These are phyloP conservation scores for Psephotus haematonotus DNA, from an alignment of 2,113 vertebrate genomes.

Conservation along the genomic window DNA sequence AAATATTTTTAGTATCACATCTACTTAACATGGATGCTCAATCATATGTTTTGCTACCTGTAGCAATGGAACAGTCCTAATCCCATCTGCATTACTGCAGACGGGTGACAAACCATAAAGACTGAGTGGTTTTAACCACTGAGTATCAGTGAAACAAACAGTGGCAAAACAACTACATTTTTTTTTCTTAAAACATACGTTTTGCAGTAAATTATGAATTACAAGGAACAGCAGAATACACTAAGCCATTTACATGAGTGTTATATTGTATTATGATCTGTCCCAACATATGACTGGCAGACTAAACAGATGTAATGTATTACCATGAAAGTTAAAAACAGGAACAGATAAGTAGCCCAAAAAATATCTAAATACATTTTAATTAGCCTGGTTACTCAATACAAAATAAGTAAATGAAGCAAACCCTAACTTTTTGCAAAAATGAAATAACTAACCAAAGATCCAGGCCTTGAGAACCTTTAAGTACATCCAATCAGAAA, in stretches of 20 bases:
- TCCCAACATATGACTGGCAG: not conserved
- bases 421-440: not conserved
- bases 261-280: not conserved
- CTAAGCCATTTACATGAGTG: not conserved
- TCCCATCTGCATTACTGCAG: not conserved
- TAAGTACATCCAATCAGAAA: not conserved
- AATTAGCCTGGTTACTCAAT: not conserved
- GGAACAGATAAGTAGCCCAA: not conserved
- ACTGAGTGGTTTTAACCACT: not conserved
- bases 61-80: not conserved
- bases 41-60: not conserved
- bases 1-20: not conserved
- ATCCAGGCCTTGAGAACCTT: not conserved
- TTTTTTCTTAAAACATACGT: not conserved
- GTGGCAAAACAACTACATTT: not conserved
- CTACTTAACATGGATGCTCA: not conserved
- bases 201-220: not conserved
- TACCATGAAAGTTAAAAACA: not conserved
- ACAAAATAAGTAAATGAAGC: not conserved
- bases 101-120: not conserved
- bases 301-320: not conserved
- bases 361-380: not conserved
- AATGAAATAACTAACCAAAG: not conserved
- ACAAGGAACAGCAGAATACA: not conserved
- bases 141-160: not conserved